Evolutionary conservation across 2,888 invertebrate genomes (phyloP).

Genomic region (Anticlea derivata): DNA sequence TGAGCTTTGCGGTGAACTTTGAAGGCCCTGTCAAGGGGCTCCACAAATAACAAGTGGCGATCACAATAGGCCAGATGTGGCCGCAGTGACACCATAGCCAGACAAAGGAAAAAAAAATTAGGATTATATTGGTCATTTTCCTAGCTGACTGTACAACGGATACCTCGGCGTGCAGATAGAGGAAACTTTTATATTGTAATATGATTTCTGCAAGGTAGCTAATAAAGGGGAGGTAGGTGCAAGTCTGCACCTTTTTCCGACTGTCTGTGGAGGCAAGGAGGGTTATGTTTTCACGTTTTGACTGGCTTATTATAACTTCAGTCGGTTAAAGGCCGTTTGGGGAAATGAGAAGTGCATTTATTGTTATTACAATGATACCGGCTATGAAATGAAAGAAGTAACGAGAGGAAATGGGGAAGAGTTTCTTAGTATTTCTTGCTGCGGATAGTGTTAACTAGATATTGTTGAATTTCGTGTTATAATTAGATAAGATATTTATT

Average conservation of each 20-base stretch:
- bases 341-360: conserved; percentile 26
- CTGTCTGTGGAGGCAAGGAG: neutral
- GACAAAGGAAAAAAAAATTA: no score
- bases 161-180: conserved; percentile 20
- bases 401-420: neutral
- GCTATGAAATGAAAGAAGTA: conserved; percentile 8
- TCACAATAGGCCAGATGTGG: no score
- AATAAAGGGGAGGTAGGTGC: conserved; percentile 34
- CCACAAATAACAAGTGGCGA: no score
- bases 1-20: no score
- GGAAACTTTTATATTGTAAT: conserved; percentile 38
- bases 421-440: neutral
- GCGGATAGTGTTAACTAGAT: no score
- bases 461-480: no score
- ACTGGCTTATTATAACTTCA: conserved; percentile 22
- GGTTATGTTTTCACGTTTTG: conserved; percentile 13
- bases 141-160: conserved; percentile 14
- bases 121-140: no score
- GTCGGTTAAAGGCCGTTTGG: conserved; percentile 19
- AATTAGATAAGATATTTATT: no score
- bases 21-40: no score
- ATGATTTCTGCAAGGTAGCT: conserved; percentile 37
- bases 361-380: conserved; percentile 9
- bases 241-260: conserved; percentile 21
- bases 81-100: no score